These are phyloP conservation scores for Hypomesus transpacificus DNA, from an alignment of 2,113 vertebrate genomes.

Conservation along the genomic window DNA sequence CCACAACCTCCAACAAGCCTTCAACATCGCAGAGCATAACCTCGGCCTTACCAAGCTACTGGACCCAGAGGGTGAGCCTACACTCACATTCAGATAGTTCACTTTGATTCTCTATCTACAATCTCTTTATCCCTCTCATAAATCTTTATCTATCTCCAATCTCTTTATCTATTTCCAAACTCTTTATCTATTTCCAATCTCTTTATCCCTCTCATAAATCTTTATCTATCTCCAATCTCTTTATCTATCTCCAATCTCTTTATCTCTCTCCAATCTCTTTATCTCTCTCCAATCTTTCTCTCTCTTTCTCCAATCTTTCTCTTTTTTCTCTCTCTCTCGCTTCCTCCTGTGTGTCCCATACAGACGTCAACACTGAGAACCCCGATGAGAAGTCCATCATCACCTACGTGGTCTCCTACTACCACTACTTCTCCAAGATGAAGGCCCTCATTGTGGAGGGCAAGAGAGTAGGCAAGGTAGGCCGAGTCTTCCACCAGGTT, in stretches of 20 bases:
- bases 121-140: background rate
- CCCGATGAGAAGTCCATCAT: conserved; percentile 97
- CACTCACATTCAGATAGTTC: too few species aligned
- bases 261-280: background rate
- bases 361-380: conserved; percentile 94
- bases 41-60: conserved; percentile 90
- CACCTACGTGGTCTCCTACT: conserved; percentile 94
- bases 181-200: background rate
- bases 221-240: background rate
- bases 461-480: conserved; percentile 93
- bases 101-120: background rate
- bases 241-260: background rate
- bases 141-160: background rate
- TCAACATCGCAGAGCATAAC: conserved; percentile 87
- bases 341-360: rapidly evolving
- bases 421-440: conserved; percentile 99
- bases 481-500: background rate
- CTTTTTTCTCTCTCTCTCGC: background rate
- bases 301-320: background rate
- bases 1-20: conserved; percentile 92
- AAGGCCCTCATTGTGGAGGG: conserved; percentile 95
- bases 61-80: conserved; percentile 84
- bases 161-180: background rate
- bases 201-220: background rate
- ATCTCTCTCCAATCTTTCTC: background rate